These are phyloP conservation scores for Antennarius maculatus DNA, from an alignment of 2,797 vertebrate species.

Conservation along the genomic window DNA sequence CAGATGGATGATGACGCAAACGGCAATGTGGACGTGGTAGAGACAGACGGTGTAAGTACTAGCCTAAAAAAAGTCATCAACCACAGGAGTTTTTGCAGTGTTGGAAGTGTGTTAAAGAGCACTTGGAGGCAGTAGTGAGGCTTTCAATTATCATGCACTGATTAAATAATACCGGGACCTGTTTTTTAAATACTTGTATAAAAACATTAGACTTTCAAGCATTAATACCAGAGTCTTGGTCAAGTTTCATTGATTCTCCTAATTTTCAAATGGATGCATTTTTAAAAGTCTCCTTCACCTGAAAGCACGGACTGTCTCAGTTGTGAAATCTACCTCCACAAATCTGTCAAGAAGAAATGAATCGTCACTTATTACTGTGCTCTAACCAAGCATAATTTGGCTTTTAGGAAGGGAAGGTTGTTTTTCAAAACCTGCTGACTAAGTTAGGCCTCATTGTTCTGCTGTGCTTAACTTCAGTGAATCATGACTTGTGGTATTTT, in stretches of 20 bases:
- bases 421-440: slow-evolving; percentile 35
- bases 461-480: slow-evolving; percentile 10
- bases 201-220: slow-evolving; percentile 9
- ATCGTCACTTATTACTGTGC: slow-evolving; percentile 50
- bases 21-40: slow-evolving; percentile 92
- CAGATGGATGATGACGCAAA: slow-evolving; percentile 99
- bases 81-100: background rate
- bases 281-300: slow-evolving; percentile 44
- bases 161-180: slow-evolving; percentile 15
- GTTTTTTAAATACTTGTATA: too few relatives aligned
- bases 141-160: slow-evolving; percentile 23
- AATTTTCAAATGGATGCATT: slow-evolving; percentile 17
- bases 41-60: slow-evolving; percentile 92
- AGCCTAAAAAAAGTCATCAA: background rate
- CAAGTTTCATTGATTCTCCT: slow-evolving; percentile 17
- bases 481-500: background rate
- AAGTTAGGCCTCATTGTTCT: slow-evolving; percentile 16
- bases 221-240: background rate
- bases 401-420: slow-evolving; percentile 59
- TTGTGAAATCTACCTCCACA: slow-evolving; percentile 54
- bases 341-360: slow-evolving; percentile 54
- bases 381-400: slow-evolving; percentile 52
- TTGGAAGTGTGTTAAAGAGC: slow-evolving; percentile 1
- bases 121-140: slow-evolving; percentile 15
- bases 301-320: slow-evolving; percentile 30